phyloP scores from a whole-genome alignment of 2,797 vertebrate species.

The Platalea minor region DNA sequence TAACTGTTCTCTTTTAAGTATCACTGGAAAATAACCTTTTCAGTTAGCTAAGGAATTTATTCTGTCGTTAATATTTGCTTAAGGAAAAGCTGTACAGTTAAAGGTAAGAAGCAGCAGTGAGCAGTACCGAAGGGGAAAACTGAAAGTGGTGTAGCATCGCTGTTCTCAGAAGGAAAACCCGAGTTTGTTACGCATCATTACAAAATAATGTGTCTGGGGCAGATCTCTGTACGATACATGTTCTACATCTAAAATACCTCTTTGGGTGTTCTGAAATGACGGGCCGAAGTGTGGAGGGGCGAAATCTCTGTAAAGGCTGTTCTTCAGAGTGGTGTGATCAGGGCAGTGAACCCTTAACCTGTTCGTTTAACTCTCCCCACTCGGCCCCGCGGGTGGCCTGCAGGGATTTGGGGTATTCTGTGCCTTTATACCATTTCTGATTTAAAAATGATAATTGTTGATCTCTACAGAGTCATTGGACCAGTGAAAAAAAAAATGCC shows the following conservation, averaged over 20 bases:
- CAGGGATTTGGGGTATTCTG: neutral
- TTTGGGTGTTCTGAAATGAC: neutral
- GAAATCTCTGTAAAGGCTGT: neutral
- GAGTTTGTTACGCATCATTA: neutral
- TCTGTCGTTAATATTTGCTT: constrained; percentile 49
- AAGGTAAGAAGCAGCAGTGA: neutral
- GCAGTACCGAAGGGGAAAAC: neutral
- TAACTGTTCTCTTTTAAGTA: constrained; percentile 20
- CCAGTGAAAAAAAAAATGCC: neutral
- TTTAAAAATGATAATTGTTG: neutral
- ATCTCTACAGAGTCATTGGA: accelerated
- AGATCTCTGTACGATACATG: neutral
- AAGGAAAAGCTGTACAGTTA: constrained; percentile 11
- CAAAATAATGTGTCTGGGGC: neutral
- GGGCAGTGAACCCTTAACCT: neutral
- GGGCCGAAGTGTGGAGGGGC: neutral
- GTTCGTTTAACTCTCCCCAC: neutral
- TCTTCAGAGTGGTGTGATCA: accelerated
- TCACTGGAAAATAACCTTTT: constrained; percentile 51
- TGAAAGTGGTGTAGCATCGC: neutral
- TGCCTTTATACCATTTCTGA: neutral
- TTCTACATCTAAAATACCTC: neutral
- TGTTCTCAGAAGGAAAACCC: neutral
- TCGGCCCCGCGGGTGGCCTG: neutral
- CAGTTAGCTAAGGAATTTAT: constrained; percentile 38